Evolutionary conservation across 2,113 vertebrate species (phyloP), one percentile per base, ranked within the genome.

Genomic region (Seriola dumerili): DNA sequence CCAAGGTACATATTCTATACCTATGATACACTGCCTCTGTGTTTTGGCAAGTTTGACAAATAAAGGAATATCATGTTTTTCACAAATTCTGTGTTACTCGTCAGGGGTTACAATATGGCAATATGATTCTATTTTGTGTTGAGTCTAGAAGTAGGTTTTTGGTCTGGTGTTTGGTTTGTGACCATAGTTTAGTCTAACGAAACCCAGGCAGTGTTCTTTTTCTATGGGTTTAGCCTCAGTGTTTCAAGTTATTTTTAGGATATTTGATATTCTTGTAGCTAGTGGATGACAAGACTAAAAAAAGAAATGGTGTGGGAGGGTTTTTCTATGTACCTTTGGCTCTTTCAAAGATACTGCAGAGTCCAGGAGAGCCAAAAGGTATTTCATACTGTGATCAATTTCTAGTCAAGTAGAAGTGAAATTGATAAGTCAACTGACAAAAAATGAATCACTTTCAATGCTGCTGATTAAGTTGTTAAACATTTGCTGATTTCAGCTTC

Each of bases 191-290:
- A 52, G 42, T 32, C 55, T 64, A 44, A 2, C 23, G 34, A 55
- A 34, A 54, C n/a, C 42, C 55, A 21, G 54, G 8, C 42, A n/a
- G 34, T 40, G 12, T 23, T 19, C 21, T 66, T 16, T 23, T 44
- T 32, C 13, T 68, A 16, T 25, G n/a, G 21, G 40, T 50, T 50
- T 23, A 14, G 1, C 38, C 6, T 29, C 6, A 55, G 25, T 36
- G 64, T 36, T 61, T 69, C 40, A 25, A 69, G 14, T 50, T 59
- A 38, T 64, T 57, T 55, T 72, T 32, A 38, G 10, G 29, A 38
- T 5, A 29, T 66, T 34, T 80, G 34, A 72, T 23, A 59, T 46
- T 17, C 4, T 7, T 44, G 32, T 55, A 76, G 55, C 3, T 4
- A 67, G 55, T 73, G 5, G 16, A 46, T 46, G 70, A 46, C 1